These are phyloP conservation scores for Camponotus pennsylvanicus DNA, from an alignment of 1,140 invertebrate species.

Conservation along the genomic window DNA sequence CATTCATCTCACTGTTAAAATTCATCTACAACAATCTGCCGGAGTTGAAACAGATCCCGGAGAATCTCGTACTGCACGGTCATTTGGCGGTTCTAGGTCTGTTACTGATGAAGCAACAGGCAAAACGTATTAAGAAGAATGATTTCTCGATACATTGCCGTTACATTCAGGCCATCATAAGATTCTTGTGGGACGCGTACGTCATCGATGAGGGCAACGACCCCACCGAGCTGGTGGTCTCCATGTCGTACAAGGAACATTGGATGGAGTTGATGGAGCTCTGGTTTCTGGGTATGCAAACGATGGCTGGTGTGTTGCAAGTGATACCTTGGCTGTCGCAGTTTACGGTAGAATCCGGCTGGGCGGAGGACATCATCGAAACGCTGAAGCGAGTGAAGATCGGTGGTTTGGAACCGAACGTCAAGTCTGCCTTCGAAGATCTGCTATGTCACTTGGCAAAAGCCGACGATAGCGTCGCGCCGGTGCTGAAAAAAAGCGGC, in stretches of 20 bases:
- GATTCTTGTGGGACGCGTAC: conserved; percentile 97
- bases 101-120: conserved; percentile 93
- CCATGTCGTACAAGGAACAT: conserved; percentile 93
- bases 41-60: conserved; percentile 92
- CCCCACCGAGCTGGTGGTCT: conserved; percentile 92
- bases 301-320: conserved; percentile 92
- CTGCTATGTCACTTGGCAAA: conserved; percentile 94
- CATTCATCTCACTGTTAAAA: conserved; percentile 93
- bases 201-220: conserved; percentile 95
- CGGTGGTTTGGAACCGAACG: conserved; percentile 92
- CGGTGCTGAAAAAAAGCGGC: conserved; percentile 94
- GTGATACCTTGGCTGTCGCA: conserved; percentile 95
- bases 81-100: conserved; percentile 94
- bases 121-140: conserved; percentile 93
- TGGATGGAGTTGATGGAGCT: conserved; percentile 96
- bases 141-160: conserved; percentile 93
- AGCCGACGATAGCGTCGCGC: conserved; percentile 91
- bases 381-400: conserved; percentile 93
- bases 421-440: conserved; percentile 96
- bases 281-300: conserved; percentile 98
- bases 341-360: conserved; percentile 96
- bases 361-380: conserved; percentile 94
- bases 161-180: conserved; percentile 94
- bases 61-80: conserved; percentile 94
- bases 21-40: conserved; percentile 96